These are phyloP conservation scores for Pteropus rufus DNA, from an alignment of 2,797 vertebrate species.

Conservation along the genomic window DNA sequence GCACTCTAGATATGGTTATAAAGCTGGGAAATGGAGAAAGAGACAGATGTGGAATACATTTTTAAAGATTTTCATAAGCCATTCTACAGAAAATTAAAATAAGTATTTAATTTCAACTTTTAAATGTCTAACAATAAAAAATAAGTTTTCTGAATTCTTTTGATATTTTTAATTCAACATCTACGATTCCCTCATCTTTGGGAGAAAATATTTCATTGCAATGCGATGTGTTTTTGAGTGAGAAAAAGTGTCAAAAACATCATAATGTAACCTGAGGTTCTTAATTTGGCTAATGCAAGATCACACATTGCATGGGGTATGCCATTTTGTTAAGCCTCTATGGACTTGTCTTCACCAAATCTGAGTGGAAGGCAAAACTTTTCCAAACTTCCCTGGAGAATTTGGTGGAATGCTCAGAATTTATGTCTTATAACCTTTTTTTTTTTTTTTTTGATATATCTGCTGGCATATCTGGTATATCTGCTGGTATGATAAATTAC, in stretches of 20 bases:
- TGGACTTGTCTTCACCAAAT: not conserved
- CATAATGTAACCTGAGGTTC: not conserved
- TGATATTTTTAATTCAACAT: not conserved
- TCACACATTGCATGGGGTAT: not conserved
- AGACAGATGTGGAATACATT: accelerated
- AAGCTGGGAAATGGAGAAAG: not conserved
- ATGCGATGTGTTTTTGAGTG: not conserved
- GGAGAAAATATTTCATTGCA: not conserved
- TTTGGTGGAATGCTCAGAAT: not conserved
- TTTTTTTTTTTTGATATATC: not conserved
- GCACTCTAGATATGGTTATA: not conserved
- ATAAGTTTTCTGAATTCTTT: not conserved
- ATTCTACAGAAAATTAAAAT: not conserved
- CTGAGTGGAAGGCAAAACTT: not conserved
- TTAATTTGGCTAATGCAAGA: not conserved
- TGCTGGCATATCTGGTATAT: not conserved
- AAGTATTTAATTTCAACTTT: not conserved
- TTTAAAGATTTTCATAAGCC: not conserved
- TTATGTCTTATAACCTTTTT: not conserved
- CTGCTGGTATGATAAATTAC: not conserved
- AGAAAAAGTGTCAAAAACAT: not conserved
- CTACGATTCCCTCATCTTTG: not conserved
- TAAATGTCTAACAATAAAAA: not conserved
- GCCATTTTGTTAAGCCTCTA: not conserved
- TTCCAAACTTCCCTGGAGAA: not conserved